These are phyloP conservation scores for Linnaemya vulpina DNA, from an alignment of 2,888 invertebrate species.

Conservation along the genomic window DNA sequence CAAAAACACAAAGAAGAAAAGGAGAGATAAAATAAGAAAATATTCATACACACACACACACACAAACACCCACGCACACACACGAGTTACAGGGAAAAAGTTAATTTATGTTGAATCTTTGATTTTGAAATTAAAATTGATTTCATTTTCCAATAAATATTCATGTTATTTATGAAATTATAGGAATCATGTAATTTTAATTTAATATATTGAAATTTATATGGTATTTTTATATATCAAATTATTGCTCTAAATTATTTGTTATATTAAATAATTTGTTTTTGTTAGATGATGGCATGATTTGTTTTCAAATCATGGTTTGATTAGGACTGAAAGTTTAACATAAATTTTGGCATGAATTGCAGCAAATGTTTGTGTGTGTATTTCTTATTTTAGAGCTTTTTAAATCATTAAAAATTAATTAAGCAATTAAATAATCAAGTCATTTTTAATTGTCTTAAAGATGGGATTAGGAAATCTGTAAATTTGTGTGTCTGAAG, in stretches of 20 bases:
- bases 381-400: too few species aligned
- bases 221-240: not conserved
- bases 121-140: slow-evolving; percentile 44
- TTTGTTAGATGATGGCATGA: not conserved
- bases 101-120: slow-evolving; percentile 38
- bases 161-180: slow-evolving; percentile 34
- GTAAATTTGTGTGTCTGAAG: too few species aligned
- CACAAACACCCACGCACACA: not conserved
- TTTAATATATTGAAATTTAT: slow-evolving; percentile 15
- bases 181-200: slow-evolving; percentile 15
- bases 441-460: too few species aligned
- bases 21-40: slow-evolving; percentile 20
- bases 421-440: not conserved
- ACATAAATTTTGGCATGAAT: too few species aligned
- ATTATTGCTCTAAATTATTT: not conserved
- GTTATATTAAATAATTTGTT: not conserved
- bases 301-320: not conserved
- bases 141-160: slow-evolving; percentile 36
- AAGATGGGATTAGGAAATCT: too few species aligned
- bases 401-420: not conserved
- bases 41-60: not conserved
- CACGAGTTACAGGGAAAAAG: not conserved
- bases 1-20: too few species aligned
- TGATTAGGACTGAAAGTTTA: not conserved
- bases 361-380: too few species aligned